Conservation (phyloP, 2,888 invertebrate genomes). For the Brenthis daphne region DNA sequence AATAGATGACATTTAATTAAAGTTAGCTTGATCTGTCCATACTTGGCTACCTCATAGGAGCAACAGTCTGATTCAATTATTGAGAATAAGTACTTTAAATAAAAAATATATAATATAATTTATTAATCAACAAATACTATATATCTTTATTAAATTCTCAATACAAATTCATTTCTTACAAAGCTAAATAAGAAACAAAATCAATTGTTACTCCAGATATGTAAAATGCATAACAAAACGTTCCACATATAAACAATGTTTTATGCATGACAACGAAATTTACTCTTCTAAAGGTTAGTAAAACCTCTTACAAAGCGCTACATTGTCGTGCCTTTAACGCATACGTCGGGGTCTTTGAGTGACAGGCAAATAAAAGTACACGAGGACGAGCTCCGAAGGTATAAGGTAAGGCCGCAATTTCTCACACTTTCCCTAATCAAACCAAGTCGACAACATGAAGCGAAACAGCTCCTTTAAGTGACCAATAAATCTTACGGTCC, state of each 20-base stretch:
- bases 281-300: constrained; percentile 67
- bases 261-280: constrained; percentile 77
- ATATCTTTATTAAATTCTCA: too few relatives aligned
- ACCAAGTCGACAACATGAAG: constrained; percentile 46
- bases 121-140: neutral
- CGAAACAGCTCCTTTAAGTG: constrained; percentile 39
- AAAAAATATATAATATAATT: neutral
- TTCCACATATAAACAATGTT: constrained; percentile 55
- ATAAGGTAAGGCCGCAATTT: constrained; percentile 46
- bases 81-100: too few relatives aligned
- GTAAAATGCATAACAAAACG: constrained; percentile 35
- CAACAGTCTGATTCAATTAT: too few relatives aligned
- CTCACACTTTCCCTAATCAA: constrained; percentile 64
- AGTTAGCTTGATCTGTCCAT: too few relatives aligned
- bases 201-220: neutral
- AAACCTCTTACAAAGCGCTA: constrained; percentile 67
- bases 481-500: constrained; percentile 37
- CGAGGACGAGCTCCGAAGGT: constrained; percentile 48
- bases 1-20: too few relatives aligned
- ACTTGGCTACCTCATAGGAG: too few relatives aligned
- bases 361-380: constrained; percentile 78
- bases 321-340: constrained; percentile 68
- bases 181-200: neutral
- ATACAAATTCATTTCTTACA: too few relatives aligned
- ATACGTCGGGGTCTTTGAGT: constrained; percentile 68